Percentiles rank a stretch among this genome's conserved stretches.
Conservation (phyloP, 2,113 vertebrate genomes). For the Limanda limanda region DNA sequence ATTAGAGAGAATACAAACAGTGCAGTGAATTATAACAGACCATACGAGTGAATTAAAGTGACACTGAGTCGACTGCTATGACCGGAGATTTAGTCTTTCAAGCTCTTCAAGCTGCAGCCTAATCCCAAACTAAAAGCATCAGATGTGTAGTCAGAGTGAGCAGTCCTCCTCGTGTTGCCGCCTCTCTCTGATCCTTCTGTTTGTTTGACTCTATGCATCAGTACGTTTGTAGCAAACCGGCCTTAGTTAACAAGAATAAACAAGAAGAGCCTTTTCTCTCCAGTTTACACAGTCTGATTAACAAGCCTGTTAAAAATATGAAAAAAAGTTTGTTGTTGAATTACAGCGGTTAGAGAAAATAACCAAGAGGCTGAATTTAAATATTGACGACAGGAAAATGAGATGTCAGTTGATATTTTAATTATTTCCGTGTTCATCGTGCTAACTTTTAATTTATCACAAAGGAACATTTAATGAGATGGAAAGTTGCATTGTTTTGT, state of each 20-base stretch:
- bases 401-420: slow-evolving; percentile 29
- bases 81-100: not conserved
- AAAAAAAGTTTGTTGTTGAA: slow-evolving; percentile 19
- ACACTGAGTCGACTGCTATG: not conserved
- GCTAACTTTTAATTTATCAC: not conserved
- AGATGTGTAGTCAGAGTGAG: slow-evolving; percentile 7
- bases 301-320: slow-evolving; percentile 37
- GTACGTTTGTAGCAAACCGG: slow-evolving; percentile 20
- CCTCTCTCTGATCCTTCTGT: slow-evolving; percentile 10
- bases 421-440: not conserved
- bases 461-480: not conserved
- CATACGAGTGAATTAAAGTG: not conserved
- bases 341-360: slow-evolving; percentile 21
- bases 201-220: slow-evolving; percentile 33
- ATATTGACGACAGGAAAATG: slow-evolving; percentile 20
- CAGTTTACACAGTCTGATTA: slow-evolving; percentile 31
- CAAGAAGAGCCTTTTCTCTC: slow-evolving; percentile 6
- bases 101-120: not conserved
- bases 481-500: too few species aligned
- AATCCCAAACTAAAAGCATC: slow-evolving; percentile 17
- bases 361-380: slow-evolving; percentile 11
- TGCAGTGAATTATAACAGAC: not conserved
- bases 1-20: not conserved
- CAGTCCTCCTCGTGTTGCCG: not conserved
- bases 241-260: slow-evolving; percentile 33